phyloP scores from a whole-genome alignment of 1,140 invertebrate species.

The Tetragonula clypearis region DNA sequence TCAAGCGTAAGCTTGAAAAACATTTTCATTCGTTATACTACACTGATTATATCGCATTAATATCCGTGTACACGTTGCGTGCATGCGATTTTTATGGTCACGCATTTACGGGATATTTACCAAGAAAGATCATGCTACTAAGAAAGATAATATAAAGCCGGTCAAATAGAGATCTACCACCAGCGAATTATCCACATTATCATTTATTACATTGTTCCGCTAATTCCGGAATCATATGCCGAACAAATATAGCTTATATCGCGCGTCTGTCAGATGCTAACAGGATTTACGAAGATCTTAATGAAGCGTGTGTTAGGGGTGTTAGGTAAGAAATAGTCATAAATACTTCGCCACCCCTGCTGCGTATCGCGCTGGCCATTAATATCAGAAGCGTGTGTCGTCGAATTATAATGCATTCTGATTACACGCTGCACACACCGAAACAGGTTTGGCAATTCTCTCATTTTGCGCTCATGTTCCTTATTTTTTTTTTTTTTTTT shows the following conservation, averaged over 20 bases:
- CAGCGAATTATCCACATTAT: slow-evolving; percentile 21
- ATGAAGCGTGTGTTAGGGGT: slow-evolving; percentile 44
- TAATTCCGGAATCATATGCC: slow-evolving; percentile 49
- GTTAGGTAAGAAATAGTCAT: slow-evolving; percentile 47
- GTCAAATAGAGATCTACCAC: slow-evolving; percentile 25
- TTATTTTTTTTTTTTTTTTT: too few species aligned
- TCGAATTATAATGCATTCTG: background rate
- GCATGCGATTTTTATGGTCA: background rate
- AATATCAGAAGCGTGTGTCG: slow-evolving; percentile 35
- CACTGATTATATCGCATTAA: background rate
- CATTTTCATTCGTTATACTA: background rate
- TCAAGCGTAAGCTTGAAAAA: background rate
- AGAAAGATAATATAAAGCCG: slow-evolving; percentile 24
- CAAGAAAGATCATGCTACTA: too few species aligned
- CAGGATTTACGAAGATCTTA: slow-evolving; percentile 65
- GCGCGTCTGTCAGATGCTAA: slow-evolving; percentile 59
- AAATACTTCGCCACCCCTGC: slow-evolving; percentile 31
- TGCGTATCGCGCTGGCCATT: background rate
- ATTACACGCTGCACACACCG: background rate
- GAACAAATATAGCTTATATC: slow-evolving; percentile 61
- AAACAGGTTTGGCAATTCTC: background rate
- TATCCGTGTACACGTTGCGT: background rate
- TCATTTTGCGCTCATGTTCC: background rate
- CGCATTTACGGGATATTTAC: background rate
- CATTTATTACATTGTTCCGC: slow-evolving; percentile 54